Evolutionary conservation across 2,113 vertebrate genomes (phyloP).

Genomic region (Lophius piscatorius): DNA sequence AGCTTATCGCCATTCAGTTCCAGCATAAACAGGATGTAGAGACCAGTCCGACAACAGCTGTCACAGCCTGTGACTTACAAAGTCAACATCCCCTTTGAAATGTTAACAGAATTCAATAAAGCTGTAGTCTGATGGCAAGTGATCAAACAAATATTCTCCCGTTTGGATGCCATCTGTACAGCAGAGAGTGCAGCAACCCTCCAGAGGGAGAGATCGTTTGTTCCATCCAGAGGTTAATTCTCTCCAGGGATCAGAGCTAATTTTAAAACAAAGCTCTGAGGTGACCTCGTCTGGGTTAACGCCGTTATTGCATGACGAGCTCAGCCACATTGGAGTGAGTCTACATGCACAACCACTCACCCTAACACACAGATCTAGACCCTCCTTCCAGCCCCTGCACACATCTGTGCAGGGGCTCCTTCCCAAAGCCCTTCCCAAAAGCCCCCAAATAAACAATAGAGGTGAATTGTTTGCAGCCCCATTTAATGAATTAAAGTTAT

Average conservation of each 20-base stretch:
- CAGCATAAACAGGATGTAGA: too few species aligned
- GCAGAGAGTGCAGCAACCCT: constrained; percentile 4
- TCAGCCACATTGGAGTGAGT: not conserved
- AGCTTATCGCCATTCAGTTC: too few species aligned
- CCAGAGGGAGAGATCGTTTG: constrained; percentile 19
- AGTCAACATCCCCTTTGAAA: not conserved
- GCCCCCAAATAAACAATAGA: too few species aligned
- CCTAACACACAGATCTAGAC: not conserved
- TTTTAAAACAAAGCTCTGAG: constrained; percentile 38
- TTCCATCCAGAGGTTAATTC: constrained; percentile 4
- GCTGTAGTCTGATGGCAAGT: not conserved
- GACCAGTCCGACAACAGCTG: not conserved
- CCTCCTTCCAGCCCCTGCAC: not conserved
- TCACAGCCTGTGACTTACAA: not conserved
- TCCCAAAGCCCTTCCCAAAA: too few species aligned
- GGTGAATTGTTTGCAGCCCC: too few species aligned
- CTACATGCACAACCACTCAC: constrained; percentile 9
- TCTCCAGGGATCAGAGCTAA: constrained; percentile 19
- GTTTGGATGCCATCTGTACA: constrained; percentile 10
- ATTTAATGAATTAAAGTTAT: too few species aligned
- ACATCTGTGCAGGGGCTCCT: too few species aligned
- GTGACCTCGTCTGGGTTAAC: constrained; percentile 58
- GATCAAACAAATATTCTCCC: not conserved
- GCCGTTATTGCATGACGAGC: constrained; percentile 40
- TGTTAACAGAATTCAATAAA: not conserved